Evolutionary conservation across 1,140 invertebrate genomes (phyloP).

Genomic region (Magallana gigas): DNA sequence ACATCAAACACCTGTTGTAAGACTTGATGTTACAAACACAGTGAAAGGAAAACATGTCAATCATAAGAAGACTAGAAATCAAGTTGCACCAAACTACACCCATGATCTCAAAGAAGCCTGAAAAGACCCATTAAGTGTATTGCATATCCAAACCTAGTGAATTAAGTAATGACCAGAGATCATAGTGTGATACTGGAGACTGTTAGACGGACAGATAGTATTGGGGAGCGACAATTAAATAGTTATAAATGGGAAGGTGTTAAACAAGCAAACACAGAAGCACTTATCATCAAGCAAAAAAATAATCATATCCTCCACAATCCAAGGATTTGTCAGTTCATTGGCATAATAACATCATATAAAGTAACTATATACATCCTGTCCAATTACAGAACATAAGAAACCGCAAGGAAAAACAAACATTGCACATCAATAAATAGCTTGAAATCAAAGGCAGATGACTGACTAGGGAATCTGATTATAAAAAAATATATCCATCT

Average conservation of each 20-base stretch:
- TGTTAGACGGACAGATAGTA: background rate
- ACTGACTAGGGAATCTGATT: slow-evolving; percentile 33
- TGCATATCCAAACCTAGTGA: background rate
- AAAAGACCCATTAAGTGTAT: background rate
- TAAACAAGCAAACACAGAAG: background rate
- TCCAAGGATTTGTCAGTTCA: slow-evolving; percentile 30
- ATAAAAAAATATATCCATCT: slow-evolving; percentile 29
- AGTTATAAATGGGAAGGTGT: background rate
- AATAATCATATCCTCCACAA: slow-evolving; percentile 13
- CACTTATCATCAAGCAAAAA: slow-evolving; percentile 17
- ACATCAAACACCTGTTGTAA: background rate
- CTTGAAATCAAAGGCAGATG: slow-evolving; percentile 12
- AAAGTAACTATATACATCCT: background rate
- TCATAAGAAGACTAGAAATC: slow-evolving; percentile 12
- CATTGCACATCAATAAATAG: slow-evolving; percentile 34
- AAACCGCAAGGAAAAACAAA: background rate
- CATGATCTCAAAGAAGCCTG: slow-evolving; percentile 6
- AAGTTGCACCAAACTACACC: slow-evolving; percentile 8
- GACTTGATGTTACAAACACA: background rate
- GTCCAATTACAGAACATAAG: background rate
- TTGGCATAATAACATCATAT: background rate
- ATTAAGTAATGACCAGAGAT: slow-evolving; percentile 36
- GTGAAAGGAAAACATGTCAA: background rate
- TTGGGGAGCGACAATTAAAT: background rate
- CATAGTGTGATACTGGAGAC: slow-evolving; percentile 12